A percentile compares a stretch with the other conserved stretches of the same genome.
phyloP scores from a whole-genome alignment of 92 coral and sea anemone genomes.

The Virgularia gustaviana region DNA sequence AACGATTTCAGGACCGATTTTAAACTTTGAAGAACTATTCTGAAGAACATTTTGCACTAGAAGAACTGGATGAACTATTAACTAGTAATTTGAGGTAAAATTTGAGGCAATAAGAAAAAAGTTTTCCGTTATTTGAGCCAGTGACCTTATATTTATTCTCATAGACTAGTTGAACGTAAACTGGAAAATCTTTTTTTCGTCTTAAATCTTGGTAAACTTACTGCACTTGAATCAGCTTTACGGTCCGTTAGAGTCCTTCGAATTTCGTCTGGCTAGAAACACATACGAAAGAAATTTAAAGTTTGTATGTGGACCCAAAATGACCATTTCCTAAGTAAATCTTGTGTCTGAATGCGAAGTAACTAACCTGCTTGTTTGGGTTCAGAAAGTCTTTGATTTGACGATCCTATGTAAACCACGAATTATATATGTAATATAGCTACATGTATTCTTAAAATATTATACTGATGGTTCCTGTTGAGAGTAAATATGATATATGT shows the following conservation, averaged over 20 bases:
- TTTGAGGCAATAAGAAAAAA: too few relatives aligned
- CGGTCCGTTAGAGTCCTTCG: conserved; percentile 91
- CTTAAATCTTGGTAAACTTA: conserved; percentile 40
- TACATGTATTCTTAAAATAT: not conserved
- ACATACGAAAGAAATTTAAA: not conserved
- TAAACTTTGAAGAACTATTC: too few relatives aligned
- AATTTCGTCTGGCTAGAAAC: conserved; percentile 88
- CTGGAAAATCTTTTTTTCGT: too few relatives aligned
- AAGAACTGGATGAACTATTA: too few relatives aligned
- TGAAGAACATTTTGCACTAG: too few relatives aligned
- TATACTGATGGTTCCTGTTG: not conserved
- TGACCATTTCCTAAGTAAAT: not conserved
- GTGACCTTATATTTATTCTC: too few relatives aligned
- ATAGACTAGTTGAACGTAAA: too few relatives aligned
- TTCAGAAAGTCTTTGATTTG: conserved; percentile 87
- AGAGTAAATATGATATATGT: too few relatives aligned
- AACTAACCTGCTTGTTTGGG: conserved; percentile 76
- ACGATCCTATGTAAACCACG: conserved; percentile 79
- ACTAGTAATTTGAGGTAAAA: too few relatives aligned
- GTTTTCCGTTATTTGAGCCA: too few relatives aligned
- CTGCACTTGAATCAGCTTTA: conserved; percentile 84
- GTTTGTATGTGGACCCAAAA: not conserved
- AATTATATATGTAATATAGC: not conserved
- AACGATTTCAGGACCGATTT: too few relatives aligned
- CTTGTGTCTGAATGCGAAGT: too few relatives aligned